Percentiles rank a stretch among this genome's conserved stretches.
Evolutionary conservation across 2,113 vertebrate species (phyloP).

Genomic region (Corythaixoides concolor): DNA sequence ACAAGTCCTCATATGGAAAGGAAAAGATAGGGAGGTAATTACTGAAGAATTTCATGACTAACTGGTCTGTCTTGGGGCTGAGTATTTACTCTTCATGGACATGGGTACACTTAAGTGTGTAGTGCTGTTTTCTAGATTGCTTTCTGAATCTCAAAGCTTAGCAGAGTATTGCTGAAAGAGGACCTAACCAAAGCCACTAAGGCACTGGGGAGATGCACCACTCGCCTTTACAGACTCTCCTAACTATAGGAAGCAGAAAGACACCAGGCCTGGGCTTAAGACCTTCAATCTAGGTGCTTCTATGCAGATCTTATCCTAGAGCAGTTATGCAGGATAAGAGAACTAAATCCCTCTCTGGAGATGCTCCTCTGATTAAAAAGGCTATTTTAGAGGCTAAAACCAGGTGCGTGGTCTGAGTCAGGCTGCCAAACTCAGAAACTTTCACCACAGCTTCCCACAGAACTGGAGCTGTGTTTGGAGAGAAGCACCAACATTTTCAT

Average conservation of each 20-base stretch:
- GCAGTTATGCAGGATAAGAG: background rate
- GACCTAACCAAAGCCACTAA: background rate
- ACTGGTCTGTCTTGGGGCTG: background rate
- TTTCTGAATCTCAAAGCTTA: background rate
- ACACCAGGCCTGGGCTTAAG: background rate
- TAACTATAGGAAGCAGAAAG: background rate
- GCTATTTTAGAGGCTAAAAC: background rate
- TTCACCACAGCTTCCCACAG: background rate
- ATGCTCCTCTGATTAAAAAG: background rate
- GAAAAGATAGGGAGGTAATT: background rate
- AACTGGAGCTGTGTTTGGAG: background rate
- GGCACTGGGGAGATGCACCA: background rate
- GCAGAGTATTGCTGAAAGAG: background rate
- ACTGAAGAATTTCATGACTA: background rate
- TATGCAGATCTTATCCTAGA: background rate
- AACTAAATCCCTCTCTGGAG: background rate
- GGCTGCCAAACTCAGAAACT: background rate
- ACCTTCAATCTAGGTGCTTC: background rate
- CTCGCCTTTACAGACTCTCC: background rate
- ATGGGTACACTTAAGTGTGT: background rate
- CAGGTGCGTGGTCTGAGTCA: accelerated
- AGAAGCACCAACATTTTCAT: background rate
- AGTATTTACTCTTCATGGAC: background rate
- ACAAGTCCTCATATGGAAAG: background rate
- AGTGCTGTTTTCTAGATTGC: background rate